Percentiles rank a stretch among this genome's conserved stretches.
These are phyloP conservation scores for Trichonephila clavata DNA, from an alignment of 1,140 invertebrate species.

Conservation along the genomic window DNA sequence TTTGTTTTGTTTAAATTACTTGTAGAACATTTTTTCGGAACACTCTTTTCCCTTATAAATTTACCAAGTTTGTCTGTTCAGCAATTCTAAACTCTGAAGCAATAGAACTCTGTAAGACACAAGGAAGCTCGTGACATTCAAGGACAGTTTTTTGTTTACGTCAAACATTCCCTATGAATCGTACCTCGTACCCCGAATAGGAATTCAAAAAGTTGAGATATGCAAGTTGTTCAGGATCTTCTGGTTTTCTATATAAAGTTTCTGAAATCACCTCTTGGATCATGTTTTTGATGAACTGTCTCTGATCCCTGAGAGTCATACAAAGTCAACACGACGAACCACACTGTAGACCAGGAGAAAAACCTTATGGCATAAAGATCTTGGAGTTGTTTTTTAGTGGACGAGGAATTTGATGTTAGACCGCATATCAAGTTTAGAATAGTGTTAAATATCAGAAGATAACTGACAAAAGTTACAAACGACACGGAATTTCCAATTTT, in stretches of 20 bases:
- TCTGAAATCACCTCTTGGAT: not conserved
- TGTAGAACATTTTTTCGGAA: too few species aligned
- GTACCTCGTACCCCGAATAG: not conserved
- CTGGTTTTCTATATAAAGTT: not conserved
- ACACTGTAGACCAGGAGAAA: not conserved
- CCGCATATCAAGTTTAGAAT: slow-evolving; percentile 24
- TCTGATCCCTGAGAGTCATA: not conserved
- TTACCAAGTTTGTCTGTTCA: too few species aligned
- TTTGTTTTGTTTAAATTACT: too few species aligned
- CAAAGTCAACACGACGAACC: not conserved
- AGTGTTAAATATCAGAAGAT: slow-evolving; percentile 10
- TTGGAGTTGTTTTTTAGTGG: not conserved
- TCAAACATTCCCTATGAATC: slow-evolving; percentile 32
- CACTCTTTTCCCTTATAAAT: too few species aligned
- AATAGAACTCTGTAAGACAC: slow-evolving; percentile 28
- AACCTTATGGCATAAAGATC: not conserved
- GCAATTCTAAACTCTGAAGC: not conserved
- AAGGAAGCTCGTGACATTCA: not conserved
- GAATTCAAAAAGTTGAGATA: not conserved
- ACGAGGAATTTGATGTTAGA: not conserved
- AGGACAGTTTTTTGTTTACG: not conserved
- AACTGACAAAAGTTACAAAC: not conserved
- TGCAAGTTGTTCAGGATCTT: not conserved
- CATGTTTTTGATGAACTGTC: not conserved
- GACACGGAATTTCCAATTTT: slow-evolving; percentile 3